Base-by-base conservation (phyloP, 2,888 invertebrate species). In the Orthosia cruda region DNA sequence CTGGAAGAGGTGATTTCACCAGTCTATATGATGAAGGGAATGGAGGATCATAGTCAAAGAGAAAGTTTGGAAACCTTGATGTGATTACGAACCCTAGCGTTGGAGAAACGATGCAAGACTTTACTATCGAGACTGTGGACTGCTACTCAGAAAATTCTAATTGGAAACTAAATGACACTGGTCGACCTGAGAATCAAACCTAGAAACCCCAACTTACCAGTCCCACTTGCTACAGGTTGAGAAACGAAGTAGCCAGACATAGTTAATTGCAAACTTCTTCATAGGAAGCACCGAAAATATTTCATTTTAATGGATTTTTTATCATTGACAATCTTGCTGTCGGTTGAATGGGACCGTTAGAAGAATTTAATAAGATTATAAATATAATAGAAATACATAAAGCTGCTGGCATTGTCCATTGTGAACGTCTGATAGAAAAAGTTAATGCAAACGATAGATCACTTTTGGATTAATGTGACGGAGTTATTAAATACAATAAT, bases 241-340 rank as follows among this genome's bases (percentile, higher is more conserved):
- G 9, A 40, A 40, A 9, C 40, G 40, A 40, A 9, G 40, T 40
- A 40, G 9, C 9, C 40, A 40, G 40, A 40, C 0, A 26, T 32
- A 40, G 12, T 61, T 83, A 64, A n/a, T 54, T 61, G 15, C 57
- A 61, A 61, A 54, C 59, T 67, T 50, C 54, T 32, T 59, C 12
- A 12, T 20, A 32, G 11, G 52, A 32, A 32, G 55, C 18, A 69
- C 23, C 54, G 13, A 65, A 78, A 40, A 65, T 32, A 75, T 50
- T 61, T 74, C 13, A 81, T 75, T 81, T 4, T 54, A 62, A 66
- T 64, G 58, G 11, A 26, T 3, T 64, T 63, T 81, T 74, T 81
- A 78, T 76, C 57, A 26, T 76, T 52, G 15, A 55, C 16, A 0
- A 81, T 82, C 77, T 66, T 1, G 26, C 13, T 61, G n/a, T 32